A percentile compares a stretch with the other conserved stretches of the same genome.
phyloP scores from a whole-genome alignment of 2,797 vertebrate genomes.

The Rhyacichthys aspro region DNA sequence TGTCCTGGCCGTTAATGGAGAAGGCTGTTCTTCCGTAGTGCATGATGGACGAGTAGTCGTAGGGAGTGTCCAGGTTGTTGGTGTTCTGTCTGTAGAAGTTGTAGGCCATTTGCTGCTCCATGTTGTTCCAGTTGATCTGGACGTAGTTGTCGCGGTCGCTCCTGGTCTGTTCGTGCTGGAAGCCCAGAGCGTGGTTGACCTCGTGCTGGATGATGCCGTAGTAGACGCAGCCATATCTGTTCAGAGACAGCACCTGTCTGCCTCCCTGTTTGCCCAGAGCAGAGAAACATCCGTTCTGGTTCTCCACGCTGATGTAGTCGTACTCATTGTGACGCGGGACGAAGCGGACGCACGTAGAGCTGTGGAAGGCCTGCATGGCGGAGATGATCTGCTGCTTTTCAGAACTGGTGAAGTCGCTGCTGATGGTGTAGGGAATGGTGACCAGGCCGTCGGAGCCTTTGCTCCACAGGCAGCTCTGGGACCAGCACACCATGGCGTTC shows the following conservation, averaged over 20 bases:
- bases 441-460: constrained; percentile 39
- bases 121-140: no score
- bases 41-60: no score
- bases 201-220: constrained; percentile 75
- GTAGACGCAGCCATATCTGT: constrained; percentile 67
- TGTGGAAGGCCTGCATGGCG: constrained; percentile 22
- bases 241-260: constrained; percentile 75
- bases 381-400: constrained; percentile 26
- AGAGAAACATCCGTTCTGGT: constrained; percentile 56
- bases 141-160: no score
- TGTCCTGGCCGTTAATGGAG: no score
- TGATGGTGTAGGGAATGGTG: constrained; percentile 34
- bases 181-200: constrained; percentile 69
- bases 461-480: constrained; percentile 36
- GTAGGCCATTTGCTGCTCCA: not conserved
- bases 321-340: constrained; percentile 23
- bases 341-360: constrained; percentile 40
- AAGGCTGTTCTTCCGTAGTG: no score
- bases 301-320: constrained; percentile 52
- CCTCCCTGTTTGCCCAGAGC: constrained; percentile 74
- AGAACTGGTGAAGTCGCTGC: constrained; percentile 7
- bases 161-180: no score
- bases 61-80: not conserved
- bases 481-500: constrained; percentile 45
- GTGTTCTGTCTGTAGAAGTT: not conserved